These are phyloP conservation scores for Leptopilina clavipes DNA, from an alignment of 1,140 invertebrate genomes.

Conservation along the genomic window DNA sequence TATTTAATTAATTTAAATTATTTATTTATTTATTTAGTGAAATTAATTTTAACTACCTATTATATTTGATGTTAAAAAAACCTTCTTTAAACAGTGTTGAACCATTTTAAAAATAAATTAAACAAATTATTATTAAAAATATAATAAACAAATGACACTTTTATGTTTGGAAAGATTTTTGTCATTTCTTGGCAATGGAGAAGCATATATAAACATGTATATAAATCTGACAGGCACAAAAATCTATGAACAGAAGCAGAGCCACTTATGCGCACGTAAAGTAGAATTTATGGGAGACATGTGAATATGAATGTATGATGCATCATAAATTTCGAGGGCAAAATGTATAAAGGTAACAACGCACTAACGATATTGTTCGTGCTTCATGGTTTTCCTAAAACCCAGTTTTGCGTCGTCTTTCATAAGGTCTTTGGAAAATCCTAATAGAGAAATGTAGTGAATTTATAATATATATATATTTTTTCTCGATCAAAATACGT, in stretches of 20 bases:
- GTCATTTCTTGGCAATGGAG: neutral
- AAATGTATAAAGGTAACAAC: constrained; percentile 48
- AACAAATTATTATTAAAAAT: too few species aligned
- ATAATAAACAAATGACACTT: neutral
- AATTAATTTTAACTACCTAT: too few species aligned
- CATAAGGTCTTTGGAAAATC: constrained; percentile 43
- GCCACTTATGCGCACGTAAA: constrained; percentile 69
- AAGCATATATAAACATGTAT: too few species aligned
- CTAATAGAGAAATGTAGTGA: constrained; percentile 37
- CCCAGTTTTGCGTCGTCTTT: constrained; percentile 31
- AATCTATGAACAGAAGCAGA: constrained; percentile 72
- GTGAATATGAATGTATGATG: constrained; percentile 67
- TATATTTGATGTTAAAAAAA: too few species aligned
- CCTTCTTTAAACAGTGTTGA: too few species aligned
- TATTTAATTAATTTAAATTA: too few species aligned
- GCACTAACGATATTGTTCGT: constrained; percentile 65
- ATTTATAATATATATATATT: too few species aligned
- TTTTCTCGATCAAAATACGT: neutral
- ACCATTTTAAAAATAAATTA: too few species aligned
- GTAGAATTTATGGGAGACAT: constrained; percentile 64
- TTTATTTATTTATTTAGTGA: too few species aligned
- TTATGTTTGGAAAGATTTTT: neutral
- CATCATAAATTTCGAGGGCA: constrained; percentile 64
- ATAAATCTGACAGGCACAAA: constrained; percentile 68
- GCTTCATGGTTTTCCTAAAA: constrained; percentile 51